A percentile compares a stretch with the other conserved stretches of the same genome.
phyloP scores from a whole-genome alignment of 2,888 invertebrate species.

The Zeuzera pyrina region DNA sequence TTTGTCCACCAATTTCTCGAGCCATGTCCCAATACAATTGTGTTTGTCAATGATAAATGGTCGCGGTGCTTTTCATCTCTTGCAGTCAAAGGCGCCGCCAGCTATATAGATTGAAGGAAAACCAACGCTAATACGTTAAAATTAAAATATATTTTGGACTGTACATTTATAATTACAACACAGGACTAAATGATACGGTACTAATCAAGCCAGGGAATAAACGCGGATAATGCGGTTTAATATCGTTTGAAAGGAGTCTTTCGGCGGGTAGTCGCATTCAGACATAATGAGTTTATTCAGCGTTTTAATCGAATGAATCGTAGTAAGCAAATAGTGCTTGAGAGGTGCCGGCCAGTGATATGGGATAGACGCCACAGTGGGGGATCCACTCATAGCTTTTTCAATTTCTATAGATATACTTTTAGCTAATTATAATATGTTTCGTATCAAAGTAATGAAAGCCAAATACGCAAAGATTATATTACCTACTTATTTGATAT shows the following conservation, averaged over 20 bases:
- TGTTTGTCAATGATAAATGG: constrained; percentile 73
- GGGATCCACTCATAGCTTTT: constrained; percentile 15
- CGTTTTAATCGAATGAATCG: constrained; percentile 68
- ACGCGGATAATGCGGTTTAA: constrained; percentile 68
- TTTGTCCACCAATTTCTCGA: constrained; percentile 66
- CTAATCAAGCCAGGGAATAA: constrained; percentile 69
- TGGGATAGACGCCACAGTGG: constrained; percentile 9
- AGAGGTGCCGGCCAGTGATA: constrained; percentile 21
- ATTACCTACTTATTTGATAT: too few species aligned
- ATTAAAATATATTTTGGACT: constrained; percentile 26
- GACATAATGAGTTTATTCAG: constrained; percentile 69
- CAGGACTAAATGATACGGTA: constrained; percentile 72
- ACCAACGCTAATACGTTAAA: constrained; percentile 20
- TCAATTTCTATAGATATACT: constrained; percentile 15
- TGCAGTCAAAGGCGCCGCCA: constrained; percentile 61
- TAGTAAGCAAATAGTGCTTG: constrained; percentile 60
- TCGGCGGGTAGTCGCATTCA: constrained; percentile 68
- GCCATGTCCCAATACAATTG: constrained; percentile 67
- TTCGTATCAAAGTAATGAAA: too few species aligned
- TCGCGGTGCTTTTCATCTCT: constrained; percentile 68
- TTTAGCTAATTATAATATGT: too few species aligned
- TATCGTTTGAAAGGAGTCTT: constrained; percentile 67
- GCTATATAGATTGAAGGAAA: constrained; percentile 19
- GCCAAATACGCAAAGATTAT: too few species aligned
- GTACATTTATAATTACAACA: constrained; percentile 56